Evolutionary conservation across 2,113 vertebrate species (phyloP), one percentile per base, ranked within the genome.

Genomic region (Barbus barbus): DNA sequence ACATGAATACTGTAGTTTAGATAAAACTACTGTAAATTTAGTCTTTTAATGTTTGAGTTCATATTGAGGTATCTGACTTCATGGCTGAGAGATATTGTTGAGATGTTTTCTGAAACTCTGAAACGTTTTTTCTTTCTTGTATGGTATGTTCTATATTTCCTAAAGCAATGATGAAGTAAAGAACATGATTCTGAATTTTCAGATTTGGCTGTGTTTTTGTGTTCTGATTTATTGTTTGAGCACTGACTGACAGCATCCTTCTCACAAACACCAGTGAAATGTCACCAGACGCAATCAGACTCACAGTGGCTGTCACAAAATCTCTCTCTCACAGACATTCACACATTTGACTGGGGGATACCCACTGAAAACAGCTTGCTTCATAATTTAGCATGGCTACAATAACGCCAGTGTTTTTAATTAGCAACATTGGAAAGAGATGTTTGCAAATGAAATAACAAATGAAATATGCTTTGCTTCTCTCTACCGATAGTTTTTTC

Each of bases 231-330:
- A 33, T 60, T 44, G 71, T 75, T 81, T 53, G 33, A 38, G 53
- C 33, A 53, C 12, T 24, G 28, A 48, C 65, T 82, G 72, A 76
- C 79, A 24, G 69, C 56, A 75, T 18, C 69, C 73, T 76, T 86
- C 80, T 56, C 81, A 74, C 76, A 46, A 38, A 83, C 60, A 46
- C 28, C 41, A 80, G 69, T 69, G 67, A 83, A 86, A 86, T 80
- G 33, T 81, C 58, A 86, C 73, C 81, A 86, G 18, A 33, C 56
- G 14, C 74, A 81, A 74, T 79, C 75, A 78, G 74, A 44, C 63
- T n/a, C n/a, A n/a, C n/a, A n/a, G n/a, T n/a, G n/a, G n/a, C n/a
- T 41, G 44, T 76, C 20, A 48, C 31, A n/a, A 28, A 24, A n/a
- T 38, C 41, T 28, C 65, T 44, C 53, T 79, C 9, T 41, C 9